Base-by-base conservation (phyloP, 2,888 invertebrate species). In the Ectobius pallidus region DNA sequence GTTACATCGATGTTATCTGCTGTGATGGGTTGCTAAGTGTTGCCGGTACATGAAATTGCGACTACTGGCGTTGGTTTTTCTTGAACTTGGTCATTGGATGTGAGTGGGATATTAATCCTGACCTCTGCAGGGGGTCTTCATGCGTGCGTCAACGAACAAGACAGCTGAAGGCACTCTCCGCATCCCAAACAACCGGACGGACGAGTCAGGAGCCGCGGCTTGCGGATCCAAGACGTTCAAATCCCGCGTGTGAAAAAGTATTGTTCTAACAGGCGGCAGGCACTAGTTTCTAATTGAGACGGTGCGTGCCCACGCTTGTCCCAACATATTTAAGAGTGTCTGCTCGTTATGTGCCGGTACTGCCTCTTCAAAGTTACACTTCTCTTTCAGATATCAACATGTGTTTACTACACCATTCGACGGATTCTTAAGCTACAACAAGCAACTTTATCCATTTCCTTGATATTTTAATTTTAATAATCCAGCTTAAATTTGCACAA, bases 101-200 rank as follows among this genome's bases (percentile, higher is more conserved):
- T 71, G 71, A 32, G 34, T 27, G 27, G 71, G 52, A 42, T 71
- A 67, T 58, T 71, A 71, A 71, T 71, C 55, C 39, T 22, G 55
- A 16, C 52, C 71, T 20, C 65, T 18, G 52, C 71, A 71, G 71
- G 71, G 67, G 71, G 65, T 52, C 71, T 55, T 71, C 52, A 55
- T 67, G 7, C 67, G 52, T 49, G 71, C 71, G 71, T 71, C 71
- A 67, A 55, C 25, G 39, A 20, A 71, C 71, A 71, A 52, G 71
- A 71, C 67, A 71, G 67, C 27, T 65, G 46, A 32, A 42, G 27
- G 30, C 44, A 58, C 55, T 16, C 55, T 34, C 25, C 27, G 55
- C 71, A 71, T 71, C 39, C 71, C 32, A 52, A 71, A 71, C 71
- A 63, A 71, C 55, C 16, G 25, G 61, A 44, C 46, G n/a, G 44